phyloP scores from a whole-genome alignment of 2,797 vertebrate species.

The Triplophysa yarkandensis region DNA sequence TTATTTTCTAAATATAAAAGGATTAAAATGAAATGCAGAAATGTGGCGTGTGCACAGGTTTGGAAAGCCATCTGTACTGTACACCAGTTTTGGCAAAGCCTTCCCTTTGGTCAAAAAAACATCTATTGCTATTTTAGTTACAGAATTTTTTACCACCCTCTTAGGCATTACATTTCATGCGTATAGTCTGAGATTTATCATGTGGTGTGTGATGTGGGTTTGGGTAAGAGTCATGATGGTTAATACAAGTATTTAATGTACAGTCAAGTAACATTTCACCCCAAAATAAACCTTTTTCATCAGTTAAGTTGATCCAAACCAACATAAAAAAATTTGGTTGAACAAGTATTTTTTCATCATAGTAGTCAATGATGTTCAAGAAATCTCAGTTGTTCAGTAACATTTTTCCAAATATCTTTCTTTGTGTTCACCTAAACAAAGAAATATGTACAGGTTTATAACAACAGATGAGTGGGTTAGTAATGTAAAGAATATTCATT shows the following conservation, averaged over 20 bases:
- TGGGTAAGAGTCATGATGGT: not conserved
- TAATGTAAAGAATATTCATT: no score
- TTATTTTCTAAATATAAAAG: not conserved
- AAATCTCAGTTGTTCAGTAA: no score
- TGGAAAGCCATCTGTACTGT: not conserved
- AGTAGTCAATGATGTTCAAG: no score
- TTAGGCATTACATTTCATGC: not conserved
- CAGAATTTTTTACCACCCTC: not conserved
- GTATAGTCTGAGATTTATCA: not conserved
- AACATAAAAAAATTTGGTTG: no score
- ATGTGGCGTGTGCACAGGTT: not conserved
- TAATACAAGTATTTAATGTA: not conserved
- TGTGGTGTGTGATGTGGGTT: not conserved
- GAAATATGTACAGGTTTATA: no score
- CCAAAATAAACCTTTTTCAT: no score
- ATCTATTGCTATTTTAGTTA: not conserved
- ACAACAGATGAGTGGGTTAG: no score
- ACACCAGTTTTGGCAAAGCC: constrained; percentile 1
- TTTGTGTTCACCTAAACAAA: no score
- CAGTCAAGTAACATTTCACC: no score
- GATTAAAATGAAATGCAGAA: not conserved
- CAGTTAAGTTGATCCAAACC: no score
- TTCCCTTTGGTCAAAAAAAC: not conserved
- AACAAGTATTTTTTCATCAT: no score
- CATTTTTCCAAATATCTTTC: no score